phyloP scores from a whole-genome alignment of 2,888 invertebrate genomes.

The Strigamia maritima region DNA sequence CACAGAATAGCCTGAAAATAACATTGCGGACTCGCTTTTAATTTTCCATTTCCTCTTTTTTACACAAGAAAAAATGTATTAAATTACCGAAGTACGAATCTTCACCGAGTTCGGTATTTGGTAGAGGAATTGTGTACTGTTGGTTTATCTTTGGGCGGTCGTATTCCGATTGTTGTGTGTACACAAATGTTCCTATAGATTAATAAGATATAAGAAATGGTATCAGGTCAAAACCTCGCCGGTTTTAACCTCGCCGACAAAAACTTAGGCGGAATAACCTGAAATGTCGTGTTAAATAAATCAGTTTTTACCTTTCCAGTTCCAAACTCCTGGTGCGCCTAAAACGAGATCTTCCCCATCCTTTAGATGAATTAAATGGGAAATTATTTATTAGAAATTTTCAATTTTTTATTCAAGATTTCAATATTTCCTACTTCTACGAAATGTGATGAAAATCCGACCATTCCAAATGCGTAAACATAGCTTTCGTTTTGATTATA shows the following conservation, averaged over 20 bases:
- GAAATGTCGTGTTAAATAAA: background rate
- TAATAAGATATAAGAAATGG: too few species aligned
- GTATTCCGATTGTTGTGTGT: background rate
- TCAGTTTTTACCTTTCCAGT: background rate
- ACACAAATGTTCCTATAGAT: background rate
- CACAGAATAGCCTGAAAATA: slow-evolving; percentile 6
- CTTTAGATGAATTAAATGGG: background rate
- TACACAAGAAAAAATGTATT: background rate
- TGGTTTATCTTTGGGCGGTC: background rate
- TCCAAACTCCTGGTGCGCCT: background rate
- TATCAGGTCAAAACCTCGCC: too few species aligned
- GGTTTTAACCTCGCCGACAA: too few species aligned
- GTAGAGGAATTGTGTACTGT: background rate
- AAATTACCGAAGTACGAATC: background rate
- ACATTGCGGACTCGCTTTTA: background rate
- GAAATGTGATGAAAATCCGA: slow-evolving; percentile 1
- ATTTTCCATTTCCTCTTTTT: background rate
- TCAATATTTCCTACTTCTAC: background rate
- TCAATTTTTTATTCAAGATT: background rate
- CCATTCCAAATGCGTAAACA: background rate
- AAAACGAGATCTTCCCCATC: background rate
- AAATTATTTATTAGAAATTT: background rate
- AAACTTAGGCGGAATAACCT: too few species aligned
- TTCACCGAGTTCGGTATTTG: background rate
- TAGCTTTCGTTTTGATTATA: background rate